Evolutionary conservation across 2,113 vertebrate species (phyloP), one percentile per base, ranked within the genome.

Genomic region (Illadopsis cleaveri): DNA sequence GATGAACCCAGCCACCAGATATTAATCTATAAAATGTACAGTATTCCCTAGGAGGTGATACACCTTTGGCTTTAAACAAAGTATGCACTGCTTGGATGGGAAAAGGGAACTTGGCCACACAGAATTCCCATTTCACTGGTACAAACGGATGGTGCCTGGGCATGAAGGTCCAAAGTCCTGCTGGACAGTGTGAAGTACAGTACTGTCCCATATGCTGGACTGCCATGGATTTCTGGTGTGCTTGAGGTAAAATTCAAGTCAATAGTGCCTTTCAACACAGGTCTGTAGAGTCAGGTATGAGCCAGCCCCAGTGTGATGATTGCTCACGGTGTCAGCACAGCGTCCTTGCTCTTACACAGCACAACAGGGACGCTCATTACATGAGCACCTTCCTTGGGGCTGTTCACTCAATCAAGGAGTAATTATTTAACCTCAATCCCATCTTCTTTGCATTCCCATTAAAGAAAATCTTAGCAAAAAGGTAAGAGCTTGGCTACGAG

Each of bases 381-480:
- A 15, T 6, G 35, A 61, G 38, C 70, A 15, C 20, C 47, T 73
- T 90, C 78, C 90, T 88, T 1, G 1, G 33, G 66, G 76, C 27
- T 0, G 19, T 66, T 82, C 16, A 0, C 66, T 86, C 82, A 73
- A 5, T 31, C 4, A 3, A 64, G 17, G 42, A 58, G 47, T 56
- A 86, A 88, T 93, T 88, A 96, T 58, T 79, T 88, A 96, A 94
- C 78, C 70, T 9, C 9, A 13, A 69, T 31, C 42, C 51, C 56
- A 86, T 66, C 82, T 90, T 42, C 78, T 94, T 77, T 90, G 82
- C 84, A 47, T 40, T 76, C 57, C 47, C 4, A 2, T 87, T 96
- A 73, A 87, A 85, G 84, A 91, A 86, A 93, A 69, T 14, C 45
- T 70, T 45, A 45, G 37, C n/a, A 58, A 44, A 91, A 95, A 94